These are phyloP conservation scores for Lithophane socia DNA, from an alignment of 2,888 invertebrate genomes.

Conservation along the genomic window DNA sequence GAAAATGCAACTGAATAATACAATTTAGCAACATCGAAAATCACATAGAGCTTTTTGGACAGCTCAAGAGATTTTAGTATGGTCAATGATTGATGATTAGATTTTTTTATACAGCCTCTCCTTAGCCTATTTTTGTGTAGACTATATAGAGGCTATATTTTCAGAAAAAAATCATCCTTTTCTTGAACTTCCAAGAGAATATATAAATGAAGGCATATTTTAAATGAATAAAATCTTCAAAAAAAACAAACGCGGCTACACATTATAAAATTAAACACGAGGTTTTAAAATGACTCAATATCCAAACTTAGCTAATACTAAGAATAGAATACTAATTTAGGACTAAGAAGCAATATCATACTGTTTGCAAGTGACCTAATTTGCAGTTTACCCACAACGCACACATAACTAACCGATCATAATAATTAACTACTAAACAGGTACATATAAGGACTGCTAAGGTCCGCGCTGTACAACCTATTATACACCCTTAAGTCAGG, in stretches of 20 bases:
- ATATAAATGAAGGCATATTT: not conserved
- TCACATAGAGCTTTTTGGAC: not conserved
- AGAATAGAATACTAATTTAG: too few species aligned
- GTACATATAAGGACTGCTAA: constrained; percentile 69
- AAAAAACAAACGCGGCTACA: not conserved
- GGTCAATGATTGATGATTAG: not conserved
- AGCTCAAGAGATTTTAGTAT: not conserved
- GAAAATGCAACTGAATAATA: not conserved
- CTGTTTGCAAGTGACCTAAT: constrained; percentile 57
- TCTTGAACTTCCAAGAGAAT: not conserved
- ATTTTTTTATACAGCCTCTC: not conserved
- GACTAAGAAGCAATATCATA: constrained; percentile 34
- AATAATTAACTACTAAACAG: constrained; percentile 79
- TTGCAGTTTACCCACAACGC: constrained; percentile 63
- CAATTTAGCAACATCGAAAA: not conserved
- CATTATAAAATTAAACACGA: not conserved
- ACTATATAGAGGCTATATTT: not conserved
- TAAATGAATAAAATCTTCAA: not conserved
- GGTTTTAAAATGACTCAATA: not conserved
- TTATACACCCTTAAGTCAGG: constrained; percentile 56
- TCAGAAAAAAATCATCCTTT: not conserved
- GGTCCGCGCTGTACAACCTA: constrained; percentile 52
- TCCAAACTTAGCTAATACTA: constrained; percentile 13
- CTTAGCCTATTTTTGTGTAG: not conserved
- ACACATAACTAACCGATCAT: constrained; percentile 77